phyloP scores from a whole-genome alignment of 2,888 invertebrate genomes.

The Phasia obesa region DNA sequence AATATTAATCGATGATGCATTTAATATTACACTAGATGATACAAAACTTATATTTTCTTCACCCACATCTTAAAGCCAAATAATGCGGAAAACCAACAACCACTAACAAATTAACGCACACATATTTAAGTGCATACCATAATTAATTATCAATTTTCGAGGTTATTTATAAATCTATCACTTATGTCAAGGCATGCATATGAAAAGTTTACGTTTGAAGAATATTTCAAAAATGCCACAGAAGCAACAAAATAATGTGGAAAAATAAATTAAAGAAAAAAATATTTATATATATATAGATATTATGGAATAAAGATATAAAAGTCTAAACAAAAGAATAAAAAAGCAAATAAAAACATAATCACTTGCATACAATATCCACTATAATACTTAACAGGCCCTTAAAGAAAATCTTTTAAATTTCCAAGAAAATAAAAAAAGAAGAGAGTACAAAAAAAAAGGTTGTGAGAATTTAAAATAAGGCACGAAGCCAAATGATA shows the following conservation, averaged over 20 bases:
- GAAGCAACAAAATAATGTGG: constrained; percentile 2
- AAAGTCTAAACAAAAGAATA: constrained; percentile 27
- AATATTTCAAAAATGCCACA: constrained; percentile 10
- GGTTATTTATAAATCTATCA: constrained; percentile 65
- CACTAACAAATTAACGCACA: neutral
- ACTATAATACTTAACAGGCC: constrained; percentile 61
- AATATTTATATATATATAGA: constrained; percentile 4
- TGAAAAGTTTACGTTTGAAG: constrained; percentile 31
- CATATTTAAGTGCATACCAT: neutral
- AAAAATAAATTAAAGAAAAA: too few relatives aligned
- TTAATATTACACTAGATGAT: constrained; percentile 31
- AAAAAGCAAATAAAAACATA: constrained; percentile 6
- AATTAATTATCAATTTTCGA: constrained; percentile 67
- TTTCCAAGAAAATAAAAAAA: constrained; percentile 63
- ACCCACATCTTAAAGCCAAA: constrained; percentile 34
- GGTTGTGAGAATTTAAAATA: constrained; percentile 53
- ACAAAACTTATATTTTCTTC: constrained; percentile 53
- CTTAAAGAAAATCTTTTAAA: constrained; percentile 59
- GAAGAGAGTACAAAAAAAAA: constrained; percentile 8
- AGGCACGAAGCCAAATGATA: constrained; percentile 64
- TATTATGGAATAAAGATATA: constrained; percentile 14
- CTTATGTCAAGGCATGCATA: constrained; percentile 60
- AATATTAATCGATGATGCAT: constrained; percentile 56
- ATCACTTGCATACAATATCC: constrained; percentile 28
- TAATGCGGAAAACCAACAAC: neutral